Percentiles rank a stretch among this genome's conserved stretches.
phyloP scores from a whole-genome alignment of 2,888 invertebrate species.

The Eustalomyia histrio region DNA sequence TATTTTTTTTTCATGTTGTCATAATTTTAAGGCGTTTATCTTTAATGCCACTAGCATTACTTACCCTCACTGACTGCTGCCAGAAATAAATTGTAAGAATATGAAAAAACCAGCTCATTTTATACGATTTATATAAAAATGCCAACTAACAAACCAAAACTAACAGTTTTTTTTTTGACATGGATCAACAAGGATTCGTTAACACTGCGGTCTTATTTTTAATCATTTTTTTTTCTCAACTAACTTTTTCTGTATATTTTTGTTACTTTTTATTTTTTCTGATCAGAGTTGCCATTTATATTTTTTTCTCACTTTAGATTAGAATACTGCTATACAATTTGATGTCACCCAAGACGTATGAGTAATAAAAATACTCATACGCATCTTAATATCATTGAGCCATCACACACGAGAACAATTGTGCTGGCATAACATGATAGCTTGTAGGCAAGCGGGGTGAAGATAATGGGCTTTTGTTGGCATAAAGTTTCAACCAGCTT shows the following conservation, averaged over 20 bases:
- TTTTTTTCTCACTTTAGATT: too few species aligned
- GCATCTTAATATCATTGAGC: too few species aligned
- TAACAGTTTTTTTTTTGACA: constrained; percentile 52
- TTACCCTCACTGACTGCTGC: constrained; percentile 41
- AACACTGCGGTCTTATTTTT: constrained; percentile 43
- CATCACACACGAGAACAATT: too few species aligned
- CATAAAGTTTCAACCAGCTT: too few species aligned
- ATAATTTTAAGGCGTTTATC: constrained; percentile 63
- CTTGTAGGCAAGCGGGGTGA: too few species aligned
- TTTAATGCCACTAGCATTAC: constrained; percentile 57
- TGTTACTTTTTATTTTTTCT: neutral
- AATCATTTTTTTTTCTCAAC: constrained; percentile 16
- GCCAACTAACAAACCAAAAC: constrained; percentile 60
- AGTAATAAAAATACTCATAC: too few species aligned
- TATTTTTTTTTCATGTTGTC: constrained; percentile 37
- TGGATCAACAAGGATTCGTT: constrained; percentile 59
- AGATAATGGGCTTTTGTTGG: too few species aligned
- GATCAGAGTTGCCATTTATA: constrained; percentile 22
- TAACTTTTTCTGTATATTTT: constrained; percentile 17
- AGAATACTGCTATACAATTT: too few species aligned
- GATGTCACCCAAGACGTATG: too few species aligned
- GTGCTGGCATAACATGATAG: too few species aligned
- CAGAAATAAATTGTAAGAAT: constrained; percentile 38
- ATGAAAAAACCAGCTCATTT: constrained; percentile 21
- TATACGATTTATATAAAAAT: constrained; percentile 56